These are phyloP conservation scores for Hybognathus amarus DNA, from an alignment of 2,797 vertebrate species.

Conservation along the genomic window DNA sequence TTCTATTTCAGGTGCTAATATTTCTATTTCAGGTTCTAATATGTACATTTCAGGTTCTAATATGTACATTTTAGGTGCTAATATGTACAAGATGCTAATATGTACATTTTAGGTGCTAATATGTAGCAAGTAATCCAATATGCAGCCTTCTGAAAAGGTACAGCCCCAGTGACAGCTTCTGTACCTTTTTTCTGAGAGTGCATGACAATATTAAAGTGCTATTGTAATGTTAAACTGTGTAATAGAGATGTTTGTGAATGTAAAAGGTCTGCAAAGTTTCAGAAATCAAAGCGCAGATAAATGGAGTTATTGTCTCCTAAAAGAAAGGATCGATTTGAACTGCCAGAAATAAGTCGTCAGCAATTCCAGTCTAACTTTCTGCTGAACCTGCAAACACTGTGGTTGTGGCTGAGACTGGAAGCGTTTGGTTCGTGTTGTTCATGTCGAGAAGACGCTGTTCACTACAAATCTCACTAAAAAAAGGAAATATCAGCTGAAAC, in stretches of 20 bases:
- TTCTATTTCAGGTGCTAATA: too few species aligned
- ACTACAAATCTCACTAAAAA: not conserved
- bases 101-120: too few species aligned
- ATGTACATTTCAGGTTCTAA: too few species aligned
- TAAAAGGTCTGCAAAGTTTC: not conserved
- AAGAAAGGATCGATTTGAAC: not conserved
- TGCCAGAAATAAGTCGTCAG: not conserved
- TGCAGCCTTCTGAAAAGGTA: too few species aligned
- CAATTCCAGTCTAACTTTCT: not conserved
- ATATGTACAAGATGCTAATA: too few species aligned
- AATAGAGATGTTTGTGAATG: not conserved
- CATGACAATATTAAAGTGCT: not conserved
- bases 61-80: too few species aligned
- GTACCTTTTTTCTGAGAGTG: too few species aligned
- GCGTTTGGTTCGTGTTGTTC: not conserved
- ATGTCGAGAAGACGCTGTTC: not conserved
- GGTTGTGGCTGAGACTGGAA: not conserved
- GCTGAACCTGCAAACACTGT: not conserved
- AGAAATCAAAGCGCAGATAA: not conserved
- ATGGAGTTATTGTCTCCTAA: not conserved
- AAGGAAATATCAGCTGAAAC: not conserved
- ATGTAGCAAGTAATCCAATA: too few species aligned
- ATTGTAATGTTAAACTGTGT: too few species aligned
- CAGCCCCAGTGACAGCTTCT: too few species aligned
- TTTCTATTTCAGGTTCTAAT: too few species aligned